Conservation (phyloP, 2,888 invertebrate genomes). For the Stenodera caucasica region DNA sequence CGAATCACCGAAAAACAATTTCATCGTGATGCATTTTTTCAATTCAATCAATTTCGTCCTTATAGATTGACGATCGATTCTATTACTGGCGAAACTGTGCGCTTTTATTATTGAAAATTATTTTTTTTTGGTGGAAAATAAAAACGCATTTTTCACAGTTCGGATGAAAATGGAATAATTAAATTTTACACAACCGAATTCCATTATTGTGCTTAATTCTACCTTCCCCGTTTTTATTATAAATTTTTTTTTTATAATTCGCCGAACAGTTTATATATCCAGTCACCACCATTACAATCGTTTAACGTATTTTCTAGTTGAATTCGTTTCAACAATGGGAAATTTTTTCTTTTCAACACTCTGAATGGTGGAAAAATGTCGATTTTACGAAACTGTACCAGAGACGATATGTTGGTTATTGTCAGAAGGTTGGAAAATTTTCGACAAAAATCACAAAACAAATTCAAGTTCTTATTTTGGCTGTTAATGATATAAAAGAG, state of each 20-base stretch:
- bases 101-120: no score
- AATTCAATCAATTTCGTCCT: no score
- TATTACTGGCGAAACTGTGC: no score
- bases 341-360: not conserved
- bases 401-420: conserved; percentile 36
- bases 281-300: conserved; percentile 10
- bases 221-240: not conserved
- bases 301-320: conserved; percentile 27
- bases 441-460: conserved; percentile 2
- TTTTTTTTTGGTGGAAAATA: not conserved
- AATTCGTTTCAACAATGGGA: conserved; percentile 19
- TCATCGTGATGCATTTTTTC: conserved; percentile 18
- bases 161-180: conserved; percentile 13
- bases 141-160: not conserved
- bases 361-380: no score
- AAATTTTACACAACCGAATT: conserved; percentile 26
- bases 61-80: not conserved
- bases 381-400: conserved; percentile 12
- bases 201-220: conserved; percentile 11
- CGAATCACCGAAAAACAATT: no score
- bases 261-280: not conserved
- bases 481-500: not conserved
- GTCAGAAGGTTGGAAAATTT: conserved; percentile 44
- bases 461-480: not conserved
- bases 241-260: not conserved